These are phyloP conservation scores for Clavelina lepadiformis DNA, from an alignment of 23 tunicate genomes.

Conservation along the genomic window DNA sequence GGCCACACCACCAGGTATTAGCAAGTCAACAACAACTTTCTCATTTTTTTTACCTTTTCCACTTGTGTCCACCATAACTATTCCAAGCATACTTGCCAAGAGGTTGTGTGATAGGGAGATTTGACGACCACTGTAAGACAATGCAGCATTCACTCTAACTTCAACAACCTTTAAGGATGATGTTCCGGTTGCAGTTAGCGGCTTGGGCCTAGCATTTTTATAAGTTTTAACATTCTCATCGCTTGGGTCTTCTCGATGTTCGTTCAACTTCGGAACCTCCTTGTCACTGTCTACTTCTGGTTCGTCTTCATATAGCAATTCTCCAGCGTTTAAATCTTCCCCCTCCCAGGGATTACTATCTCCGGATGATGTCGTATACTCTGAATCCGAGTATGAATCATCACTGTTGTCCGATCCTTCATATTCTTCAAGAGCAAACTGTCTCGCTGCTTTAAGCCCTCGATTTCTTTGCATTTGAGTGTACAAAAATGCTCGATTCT, in stretches of 20 bases:
- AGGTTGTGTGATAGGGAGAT: constrained; percentile 14
- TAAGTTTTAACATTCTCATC: neutral
- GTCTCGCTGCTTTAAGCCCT: neutral
- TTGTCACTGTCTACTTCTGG: no score
- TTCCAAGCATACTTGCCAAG: constrained; percentile 59
- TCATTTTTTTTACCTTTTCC: constrained; percentile 3
- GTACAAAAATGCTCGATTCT: no score
- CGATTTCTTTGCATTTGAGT: no score
- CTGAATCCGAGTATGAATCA: constrained; percentile 18
- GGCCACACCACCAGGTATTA: constrained; percentile 61
- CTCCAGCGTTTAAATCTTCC: constrained; percentile 55
- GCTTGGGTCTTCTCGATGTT: neutral
- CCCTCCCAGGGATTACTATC: no score
- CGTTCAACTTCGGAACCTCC: neutral
- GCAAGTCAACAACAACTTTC: constrained; percentile 32
- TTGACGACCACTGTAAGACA: no score
- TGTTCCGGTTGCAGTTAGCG: neutral
- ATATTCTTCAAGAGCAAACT: neutral
- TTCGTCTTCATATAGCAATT: constrained; percentile 52
- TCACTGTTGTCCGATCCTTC: constrained; percentile 12
- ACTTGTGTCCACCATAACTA: constrained; percentile 10
- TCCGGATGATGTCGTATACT: no score
- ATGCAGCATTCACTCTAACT: constrained; percentile 40
- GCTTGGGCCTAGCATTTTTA: constrained; percentile 8
- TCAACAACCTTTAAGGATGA: constrained; percentile 17